Evolutionary conservation across 2,113 vertebrate genomes (phyloP).

Genomic region (Corythaixoides concolor): DNA sequence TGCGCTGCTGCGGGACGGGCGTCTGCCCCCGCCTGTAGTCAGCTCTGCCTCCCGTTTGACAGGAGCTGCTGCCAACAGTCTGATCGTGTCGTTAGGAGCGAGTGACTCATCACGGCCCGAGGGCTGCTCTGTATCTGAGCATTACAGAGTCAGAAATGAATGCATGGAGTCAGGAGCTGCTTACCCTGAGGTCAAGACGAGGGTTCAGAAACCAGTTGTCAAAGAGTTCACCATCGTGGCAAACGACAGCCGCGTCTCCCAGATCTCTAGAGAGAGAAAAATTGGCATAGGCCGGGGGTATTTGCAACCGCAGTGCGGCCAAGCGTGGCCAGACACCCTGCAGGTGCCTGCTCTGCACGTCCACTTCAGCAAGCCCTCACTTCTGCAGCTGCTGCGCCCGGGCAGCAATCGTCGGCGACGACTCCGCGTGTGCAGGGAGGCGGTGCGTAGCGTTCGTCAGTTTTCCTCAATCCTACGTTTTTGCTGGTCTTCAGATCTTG

Average conservation of each 20-base stretch:
- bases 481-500: background rate
- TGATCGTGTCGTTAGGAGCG: background rate
- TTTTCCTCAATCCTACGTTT: background rate
- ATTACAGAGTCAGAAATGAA: conserved; percentile 24
- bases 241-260: background rate
- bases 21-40: background rate
- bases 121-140: background rate
- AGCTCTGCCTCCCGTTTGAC: background rate
- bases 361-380: background rate
- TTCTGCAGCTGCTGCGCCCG: background rate
- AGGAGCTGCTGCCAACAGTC: background rate
- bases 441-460: accelerated
- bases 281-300: background rate
- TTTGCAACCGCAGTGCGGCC: background rate
- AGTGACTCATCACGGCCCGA: background rate
- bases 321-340: background rate
- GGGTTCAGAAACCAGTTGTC: background rate
- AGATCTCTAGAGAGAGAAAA: background rate
- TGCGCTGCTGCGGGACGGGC: accelerated
- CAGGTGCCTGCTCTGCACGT: background rate
- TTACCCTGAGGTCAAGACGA: background rate
- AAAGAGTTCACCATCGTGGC: background rate
- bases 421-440: background rate
- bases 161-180: background rate
- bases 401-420: background rate